These are phyloP conservation scores for Mungos mungo DNA, from an alignment of 2,113 vertebrate species.

Conservation along the genomic window DNA sequence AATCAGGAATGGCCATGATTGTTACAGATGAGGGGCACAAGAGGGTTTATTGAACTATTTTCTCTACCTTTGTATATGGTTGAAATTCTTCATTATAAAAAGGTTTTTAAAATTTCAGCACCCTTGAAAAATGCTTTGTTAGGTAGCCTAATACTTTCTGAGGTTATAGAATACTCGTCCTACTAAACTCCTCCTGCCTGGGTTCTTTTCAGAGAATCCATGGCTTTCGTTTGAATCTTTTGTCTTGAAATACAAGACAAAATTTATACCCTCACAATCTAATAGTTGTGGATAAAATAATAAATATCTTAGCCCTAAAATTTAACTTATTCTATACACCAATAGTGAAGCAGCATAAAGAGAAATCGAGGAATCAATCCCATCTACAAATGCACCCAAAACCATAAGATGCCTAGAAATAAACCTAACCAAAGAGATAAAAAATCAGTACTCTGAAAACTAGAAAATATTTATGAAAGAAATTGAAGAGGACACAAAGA, in stretches of 20 bases:
- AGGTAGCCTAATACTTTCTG: neutral
- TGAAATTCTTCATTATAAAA: neutral
- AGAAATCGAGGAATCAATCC: too few relatives aligned
- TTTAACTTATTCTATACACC: neutral
- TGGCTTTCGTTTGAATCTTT: neutral
- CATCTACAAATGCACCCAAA: too few relatives aligned
- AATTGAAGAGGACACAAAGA: too few relatives aligned
- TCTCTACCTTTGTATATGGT: neutral
- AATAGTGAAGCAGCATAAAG: too few relatives aligned
- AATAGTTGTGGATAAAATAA: constrained; percentile 10
- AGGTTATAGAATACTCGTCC: neutral
- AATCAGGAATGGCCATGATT: neutral
- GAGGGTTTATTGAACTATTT: neutral
- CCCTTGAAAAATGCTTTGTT: constrained; percentile 10
- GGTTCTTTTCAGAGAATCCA: neutral
- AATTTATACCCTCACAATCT: neutral
- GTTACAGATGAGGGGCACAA: neutral
- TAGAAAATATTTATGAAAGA: too few relatives aligned
- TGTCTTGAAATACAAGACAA: neutral
- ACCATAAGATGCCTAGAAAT: too few relatives aligned
- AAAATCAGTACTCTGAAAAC: too few relatives aligned
- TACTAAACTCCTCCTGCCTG: neutral
- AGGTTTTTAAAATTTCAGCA: neutral
- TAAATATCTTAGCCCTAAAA: neutral
- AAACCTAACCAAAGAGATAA: too few relatives aligned